A percentile compares a stretch with the other conserved stretches of the same genome.
Evolutionary conservation across 2,888 invertebrate genomes (phyloP).

Genomic region (Coremacera marginata): DNA sequence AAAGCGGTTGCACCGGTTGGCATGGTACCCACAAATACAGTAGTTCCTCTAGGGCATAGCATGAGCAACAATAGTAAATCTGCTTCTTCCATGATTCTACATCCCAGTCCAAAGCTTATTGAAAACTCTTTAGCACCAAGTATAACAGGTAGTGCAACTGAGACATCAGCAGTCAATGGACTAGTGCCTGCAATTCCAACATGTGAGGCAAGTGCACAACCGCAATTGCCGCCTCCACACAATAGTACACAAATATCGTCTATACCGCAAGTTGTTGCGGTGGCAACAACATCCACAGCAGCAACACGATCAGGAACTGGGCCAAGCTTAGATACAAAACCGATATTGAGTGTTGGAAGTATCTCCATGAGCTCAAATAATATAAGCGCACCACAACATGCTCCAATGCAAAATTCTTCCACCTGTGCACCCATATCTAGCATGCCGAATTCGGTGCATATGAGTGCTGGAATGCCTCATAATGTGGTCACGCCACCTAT

Average conservation of each 20-base stretch:
- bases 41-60: conserved; percentile 20
- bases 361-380: conserved; percentile 28
- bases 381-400: conserved; percentile 1
- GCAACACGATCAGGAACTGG: conserved; percentile 33
- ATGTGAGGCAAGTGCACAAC: conserved; percentile 44
- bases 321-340: conserved; percentile 7
- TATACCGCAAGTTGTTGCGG: background rate
- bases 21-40: conserved; percentile 30
- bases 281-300: conserved; percentile 44
- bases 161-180: conserved; percentile 24
- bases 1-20: conserved; percentile 8
- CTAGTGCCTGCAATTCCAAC: conserved; percentile 5
- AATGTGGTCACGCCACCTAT: conserved; percentile 58
- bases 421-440: background rate
- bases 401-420: conserved; percentile 5
- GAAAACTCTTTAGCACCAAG: conserved; percentile 4
- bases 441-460: conserved; percentile 30
- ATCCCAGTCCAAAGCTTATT: conserved; percentile 24
- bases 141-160: conserved; percentile 3
- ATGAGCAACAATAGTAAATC: background rate
- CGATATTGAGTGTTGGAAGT: conserved; percentile 6
- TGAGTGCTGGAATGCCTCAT: conserved; percentile 57
- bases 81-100: conserved; percentile 4
- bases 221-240: conserved; percentile 38
- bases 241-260: conserved; percentile 35